These are phyloP conservation scores for Laodelphax striatellus DNA, from an alignment of 1,140 invertebrate genomes.

Conservation along the genomic window DNA sequence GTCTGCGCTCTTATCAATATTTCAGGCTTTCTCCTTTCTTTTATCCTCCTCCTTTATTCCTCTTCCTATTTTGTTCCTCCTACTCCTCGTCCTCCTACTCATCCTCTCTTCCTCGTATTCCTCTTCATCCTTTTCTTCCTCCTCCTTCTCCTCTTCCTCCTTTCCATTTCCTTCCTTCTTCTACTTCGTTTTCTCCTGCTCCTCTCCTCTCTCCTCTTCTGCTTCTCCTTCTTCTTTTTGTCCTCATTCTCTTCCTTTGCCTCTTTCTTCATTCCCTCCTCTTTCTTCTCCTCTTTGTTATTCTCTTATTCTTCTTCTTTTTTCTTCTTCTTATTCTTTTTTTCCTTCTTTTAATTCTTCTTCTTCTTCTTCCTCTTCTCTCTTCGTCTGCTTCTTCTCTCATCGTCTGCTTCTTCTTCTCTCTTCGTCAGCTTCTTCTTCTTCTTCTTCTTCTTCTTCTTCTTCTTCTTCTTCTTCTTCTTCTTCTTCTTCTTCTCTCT, in stretches of 20 bases:
- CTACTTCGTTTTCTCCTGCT: too few species aligned
- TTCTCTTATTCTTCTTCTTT: too few species aligned
- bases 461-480: not conserved
- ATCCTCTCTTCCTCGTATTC: too few species aligned
- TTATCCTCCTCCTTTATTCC: too few species aligned
- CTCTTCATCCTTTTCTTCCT: too few species aligned
- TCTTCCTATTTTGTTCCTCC: too few species aligned
- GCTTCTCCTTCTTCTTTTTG: not conserved
- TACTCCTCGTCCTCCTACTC: too few species aligned
- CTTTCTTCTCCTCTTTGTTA: too few species aligned
- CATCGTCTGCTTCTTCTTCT: not conserved
- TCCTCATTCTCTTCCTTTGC: not conserved
- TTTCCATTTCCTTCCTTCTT: too few species aligned
- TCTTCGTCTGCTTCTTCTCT: not conserved
- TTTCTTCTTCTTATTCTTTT: not conserved
- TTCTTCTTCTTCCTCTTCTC: not conserved
- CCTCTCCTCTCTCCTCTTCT: not conserved
- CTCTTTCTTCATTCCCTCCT: not conserved
- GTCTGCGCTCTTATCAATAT: too few species aligned
- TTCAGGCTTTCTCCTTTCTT: too few species aligned
- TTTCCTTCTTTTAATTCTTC: not conserved
- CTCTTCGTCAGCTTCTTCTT: not conserved
- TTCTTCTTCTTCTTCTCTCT: not conserved
- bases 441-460: not conserved
- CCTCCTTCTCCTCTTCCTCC: too few species aligned